These are phyloP conservation scores for Oncorhynchus tshawytscha DNA, from an alignment of 2,113 vertebrate genomes.

Conservation along the genomic window DNA sequence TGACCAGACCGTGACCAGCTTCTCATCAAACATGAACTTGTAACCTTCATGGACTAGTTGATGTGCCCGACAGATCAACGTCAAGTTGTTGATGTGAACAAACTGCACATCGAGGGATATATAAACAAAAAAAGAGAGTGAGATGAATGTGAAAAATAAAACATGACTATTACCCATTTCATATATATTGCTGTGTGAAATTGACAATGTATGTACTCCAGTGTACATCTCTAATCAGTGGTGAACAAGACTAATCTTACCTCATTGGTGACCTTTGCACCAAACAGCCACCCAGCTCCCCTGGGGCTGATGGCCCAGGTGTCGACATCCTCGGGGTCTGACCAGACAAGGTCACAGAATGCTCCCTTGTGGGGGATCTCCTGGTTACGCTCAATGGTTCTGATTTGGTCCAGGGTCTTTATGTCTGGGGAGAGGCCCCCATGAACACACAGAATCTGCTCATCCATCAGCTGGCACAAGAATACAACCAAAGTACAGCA, in stretches of 20 bases:
- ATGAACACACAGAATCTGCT: slow-evolving; percentile 95
- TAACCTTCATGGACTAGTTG: slow-evolving; percentile 97
- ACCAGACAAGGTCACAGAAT: slow-evolving; percentile 97
- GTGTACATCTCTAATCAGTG: too few relatives aligned
- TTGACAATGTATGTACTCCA: too few relatives aligned
- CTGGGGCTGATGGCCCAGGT: slow-evolving; percentile 96
- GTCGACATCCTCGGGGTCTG: slow-evolving; percentile 93
- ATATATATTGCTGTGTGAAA: too few relatives aligned
- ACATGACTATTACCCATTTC: too few relatives aligned
- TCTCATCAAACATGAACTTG: slow-evolving; percentile 99
- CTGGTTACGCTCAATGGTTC: slow-evolving; percentile 95
- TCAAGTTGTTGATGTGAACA: slow-evolving; percentile 98
- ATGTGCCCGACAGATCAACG: slow-evolving; percentile 95
- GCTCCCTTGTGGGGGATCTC: slow-evolving; percentile 98
- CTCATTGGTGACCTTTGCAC: slow-evolving; percentile 97
- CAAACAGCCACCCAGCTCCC: slow-evolving; percentile 96
- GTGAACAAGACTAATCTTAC: too few relatives aligned
- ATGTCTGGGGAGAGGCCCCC: slow-evolving; percentile 96
- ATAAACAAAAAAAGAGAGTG: too few relatives aligned
- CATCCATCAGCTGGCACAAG: slow-evolving; percentile 85
- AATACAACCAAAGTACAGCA: neutral
- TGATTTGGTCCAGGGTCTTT: slow-evolving; percentile 95
- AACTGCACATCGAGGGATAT: slow-evolving; percentile 72
- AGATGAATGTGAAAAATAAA: too few relatives aligned
- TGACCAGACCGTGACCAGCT: slow-evolving; percentile 96